Percentiles rank a stretch among this genome's conserved stretches.
These are phyloP conservation scores for Amphimedon queenslandica DNA, from an alignment of 37 sponge, comb jelly and placozoan genomes.

Conservation along the genomic window DNA sequence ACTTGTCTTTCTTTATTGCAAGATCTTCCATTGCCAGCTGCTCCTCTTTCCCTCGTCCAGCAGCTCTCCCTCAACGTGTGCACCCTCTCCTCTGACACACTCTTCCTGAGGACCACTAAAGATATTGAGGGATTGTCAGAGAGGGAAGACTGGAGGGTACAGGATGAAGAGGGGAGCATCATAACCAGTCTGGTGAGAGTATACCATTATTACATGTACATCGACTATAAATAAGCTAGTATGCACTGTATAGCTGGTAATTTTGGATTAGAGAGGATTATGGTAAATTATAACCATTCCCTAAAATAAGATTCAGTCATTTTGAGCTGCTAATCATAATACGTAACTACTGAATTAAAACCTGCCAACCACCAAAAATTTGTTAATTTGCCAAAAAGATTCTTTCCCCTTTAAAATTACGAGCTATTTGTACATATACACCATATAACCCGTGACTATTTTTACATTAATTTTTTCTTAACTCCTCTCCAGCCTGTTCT, in stretches of 20 bases:
- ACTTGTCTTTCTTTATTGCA: constrained; percentile 53
- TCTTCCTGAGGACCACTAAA: constrained; percentile 64
- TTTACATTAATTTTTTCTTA: background rate
- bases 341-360: too few relatives aligned
- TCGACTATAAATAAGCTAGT: background rate
- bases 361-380: too few relatives aligned
- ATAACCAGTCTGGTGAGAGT: constrained; percentile 72
- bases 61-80: constrained; percentile 52
- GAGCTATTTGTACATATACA: background rate
- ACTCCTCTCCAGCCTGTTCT: constrained; percentile 59
- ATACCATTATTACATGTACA: background rate
- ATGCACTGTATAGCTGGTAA: background rate
- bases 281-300: too few relatives aligned
- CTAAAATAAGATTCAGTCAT: too few relatives aligned
- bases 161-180: constrained; percentile 76
- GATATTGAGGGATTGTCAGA: constrained; percentile 70
- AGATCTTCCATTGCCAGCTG: constrained; percentile 31
- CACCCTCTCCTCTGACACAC: constrained; percentile 48
- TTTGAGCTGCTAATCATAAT: too few relatives aligned
- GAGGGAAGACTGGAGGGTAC: constrained; percentile 85
- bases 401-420: background rate
- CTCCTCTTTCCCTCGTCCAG: constrained; percentile 16
- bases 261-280: background rate
- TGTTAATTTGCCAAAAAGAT: too few relatives aligned
- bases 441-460: background rate